Conservation (phyloP, 2,113 vertebrate genomes). For the Turdus rufiventris region DNA sequence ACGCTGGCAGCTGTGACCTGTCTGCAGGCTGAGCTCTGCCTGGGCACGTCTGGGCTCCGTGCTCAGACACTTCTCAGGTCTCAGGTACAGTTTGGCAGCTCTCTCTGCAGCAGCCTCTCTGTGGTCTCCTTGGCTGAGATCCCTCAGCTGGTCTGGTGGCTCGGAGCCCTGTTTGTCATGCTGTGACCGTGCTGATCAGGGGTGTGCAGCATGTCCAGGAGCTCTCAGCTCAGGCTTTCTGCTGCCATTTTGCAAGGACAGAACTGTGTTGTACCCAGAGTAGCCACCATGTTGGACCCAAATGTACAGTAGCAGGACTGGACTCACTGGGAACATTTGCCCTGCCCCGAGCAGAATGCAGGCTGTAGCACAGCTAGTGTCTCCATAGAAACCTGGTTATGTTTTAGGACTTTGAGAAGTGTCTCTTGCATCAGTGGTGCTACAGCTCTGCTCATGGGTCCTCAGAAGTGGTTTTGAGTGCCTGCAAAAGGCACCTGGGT, state of each 20-base stretch:
- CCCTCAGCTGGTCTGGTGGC: neutral
- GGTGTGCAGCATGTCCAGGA: neutral
- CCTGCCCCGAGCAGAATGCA: neutral
- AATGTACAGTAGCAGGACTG: neutral
- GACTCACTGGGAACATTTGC: neutral
- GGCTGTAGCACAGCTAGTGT: neutral
- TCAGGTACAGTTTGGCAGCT: neutral
- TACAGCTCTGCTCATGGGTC: neutral
- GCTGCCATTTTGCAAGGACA: neutral
- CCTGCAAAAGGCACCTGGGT: neutral
- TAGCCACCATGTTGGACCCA: neutral
- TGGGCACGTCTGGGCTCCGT: neutral
- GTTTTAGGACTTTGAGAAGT: neutral
- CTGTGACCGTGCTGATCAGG: neutral
- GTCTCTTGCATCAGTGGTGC: neutral
- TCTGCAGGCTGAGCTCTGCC: neutral
- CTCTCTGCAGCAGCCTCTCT: neutral
- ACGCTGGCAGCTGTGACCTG: neutral
- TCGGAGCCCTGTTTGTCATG: neutral
- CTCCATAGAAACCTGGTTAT: neutral
- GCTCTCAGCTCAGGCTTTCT: neutral
- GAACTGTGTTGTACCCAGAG: neutral
- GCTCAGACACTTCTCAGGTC: neutral
- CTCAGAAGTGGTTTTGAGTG: neutral
- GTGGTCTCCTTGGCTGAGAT: fast-evolving